phyloP scores from a whole-genome alignment of 2,888 invertebrate genomes.

The Amblyjoppa fuscipennis region DNA sequence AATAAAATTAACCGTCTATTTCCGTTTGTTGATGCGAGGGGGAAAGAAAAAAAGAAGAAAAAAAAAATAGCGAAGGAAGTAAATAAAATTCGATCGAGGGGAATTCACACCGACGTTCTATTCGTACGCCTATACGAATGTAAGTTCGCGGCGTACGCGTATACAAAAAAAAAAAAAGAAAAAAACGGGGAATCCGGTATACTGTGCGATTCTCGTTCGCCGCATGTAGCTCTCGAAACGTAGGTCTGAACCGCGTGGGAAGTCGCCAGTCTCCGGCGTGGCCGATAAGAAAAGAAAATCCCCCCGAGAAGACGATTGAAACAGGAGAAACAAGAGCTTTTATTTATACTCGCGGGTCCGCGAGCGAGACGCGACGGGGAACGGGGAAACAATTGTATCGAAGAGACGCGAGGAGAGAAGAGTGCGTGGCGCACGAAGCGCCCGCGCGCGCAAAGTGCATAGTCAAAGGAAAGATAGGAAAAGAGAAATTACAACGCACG shows the following conservation, averaged over 20 bases:
- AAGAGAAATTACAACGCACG: conserved; percentile 65
- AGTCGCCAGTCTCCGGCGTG: conserved; percentile 52
- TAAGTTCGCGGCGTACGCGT: not conserved
- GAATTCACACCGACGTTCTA: not conserved
- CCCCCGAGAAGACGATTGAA: conserved; percentile 50
- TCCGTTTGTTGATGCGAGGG: not conserved
- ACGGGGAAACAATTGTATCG: conserved; percentile 66
- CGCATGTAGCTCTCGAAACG: conserved; percentile 14
- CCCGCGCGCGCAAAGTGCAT: conserved; percentile 57
- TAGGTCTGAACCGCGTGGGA: conserved; percentile 58
- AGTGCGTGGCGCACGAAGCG: conserved; percentile 27
- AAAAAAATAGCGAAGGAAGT: conserved; percentile 6
- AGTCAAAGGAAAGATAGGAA: conserved; percentile 65
- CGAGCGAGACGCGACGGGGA: conserved; percentile 19
- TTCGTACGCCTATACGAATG: conserved; percentile 22
- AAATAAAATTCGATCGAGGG: conserved; percentile 9
- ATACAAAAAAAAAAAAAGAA: not conserved
- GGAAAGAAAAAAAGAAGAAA: not conserved
- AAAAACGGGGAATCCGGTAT: conserved; percentile 9
- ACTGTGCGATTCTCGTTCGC: conserved; percentile 22
- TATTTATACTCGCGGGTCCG: conserved; percentile 52
- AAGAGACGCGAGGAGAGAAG: conserved; percentile 28
- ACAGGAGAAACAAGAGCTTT: conserved; percentile 43
- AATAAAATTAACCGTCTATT: conserved; percentile 3
- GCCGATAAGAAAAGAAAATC: conserved; percentile 61